These are phyloP conservation scores for Schizotus pectinicornis DNA, from an alignment of 2,888 invertebrate species.

Conservation along the genomic window DNA sequence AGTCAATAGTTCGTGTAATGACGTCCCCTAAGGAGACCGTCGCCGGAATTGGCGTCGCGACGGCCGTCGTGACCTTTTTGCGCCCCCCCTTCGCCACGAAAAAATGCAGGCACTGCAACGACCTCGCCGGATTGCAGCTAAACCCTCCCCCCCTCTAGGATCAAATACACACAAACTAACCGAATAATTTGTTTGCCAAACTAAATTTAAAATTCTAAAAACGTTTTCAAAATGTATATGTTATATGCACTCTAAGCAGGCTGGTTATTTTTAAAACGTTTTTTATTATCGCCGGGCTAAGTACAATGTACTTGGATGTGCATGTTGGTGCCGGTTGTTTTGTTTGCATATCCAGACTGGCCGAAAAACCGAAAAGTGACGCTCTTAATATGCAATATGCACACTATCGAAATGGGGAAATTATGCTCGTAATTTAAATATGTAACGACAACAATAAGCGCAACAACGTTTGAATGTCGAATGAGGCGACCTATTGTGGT, in stretches of 20 bases:
- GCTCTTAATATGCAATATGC: conserved; percentile 12
- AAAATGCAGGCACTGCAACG: not conserved
- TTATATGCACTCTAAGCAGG: conserved; percentile 47
- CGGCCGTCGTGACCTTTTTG: no score
- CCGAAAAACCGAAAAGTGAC: not conserved
- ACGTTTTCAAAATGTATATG: conserved; percentile 48
- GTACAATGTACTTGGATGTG: not conserved
- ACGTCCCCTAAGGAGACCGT: not conserved
- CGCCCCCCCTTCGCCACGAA: conserved; percentile 2
- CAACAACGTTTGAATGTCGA: conserved; percentile 15
- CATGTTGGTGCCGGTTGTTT: not conserved
- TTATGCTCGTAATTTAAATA: conserved; percentile 15
- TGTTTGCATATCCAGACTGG: no score
- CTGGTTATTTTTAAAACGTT: conserved; percentile 1
- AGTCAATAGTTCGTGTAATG: not conserved
- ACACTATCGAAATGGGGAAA: conserved; percentile 2
- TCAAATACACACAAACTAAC: not conserved
- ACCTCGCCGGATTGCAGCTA: not conserved
- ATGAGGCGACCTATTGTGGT: conserved; percentile 11
- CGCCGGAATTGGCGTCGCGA: no score
- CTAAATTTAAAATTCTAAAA: conserved; percentile 54
- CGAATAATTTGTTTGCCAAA: conserved; percentile 48
- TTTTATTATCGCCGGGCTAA: conserved; percentile 4
- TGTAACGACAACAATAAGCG: conserved; percentile 13
- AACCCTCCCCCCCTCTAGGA: no score